Conservation (phyloP, 2,113 vertebrate species). For the Nycticebus coucang region DNA sequence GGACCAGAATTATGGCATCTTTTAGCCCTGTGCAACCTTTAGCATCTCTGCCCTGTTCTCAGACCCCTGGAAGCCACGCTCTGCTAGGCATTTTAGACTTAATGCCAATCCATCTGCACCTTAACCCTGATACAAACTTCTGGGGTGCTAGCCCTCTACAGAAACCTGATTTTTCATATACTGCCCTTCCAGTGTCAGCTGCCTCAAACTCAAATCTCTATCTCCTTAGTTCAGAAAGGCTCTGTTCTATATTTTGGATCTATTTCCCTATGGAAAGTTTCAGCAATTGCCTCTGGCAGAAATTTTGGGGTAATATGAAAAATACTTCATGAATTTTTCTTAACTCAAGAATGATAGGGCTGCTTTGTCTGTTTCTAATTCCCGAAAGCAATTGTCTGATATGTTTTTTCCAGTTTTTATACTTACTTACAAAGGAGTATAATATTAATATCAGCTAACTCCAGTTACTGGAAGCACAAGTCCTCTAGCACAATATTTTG, state of each 20-base stretch:
- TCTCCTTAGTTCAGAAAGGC: accelerated
- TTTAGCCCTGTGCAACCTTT: neutral
- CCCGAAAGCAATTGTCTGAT: neutral
- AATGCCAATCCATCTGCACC: neutral
- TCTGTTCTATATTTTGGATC: neutral
- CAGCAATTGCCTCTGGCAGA: neutral
- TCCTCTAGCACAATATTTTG: neutral
- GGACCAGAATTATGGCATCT: neutral
- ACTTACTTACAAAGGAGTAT: neutral
- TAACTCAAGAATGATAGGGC: neutral
- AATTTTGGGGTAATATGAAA: neutral
- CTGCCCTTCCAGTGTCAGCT: neutral
- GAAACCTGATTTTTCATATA: neutral
- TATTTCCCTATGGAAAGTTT: neutral
- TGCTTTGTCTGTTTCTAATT: neutral
- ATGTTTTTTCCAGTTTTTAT: neutral
- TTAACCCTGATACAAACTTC: neutral
- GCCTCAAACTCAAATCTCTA: neutral
- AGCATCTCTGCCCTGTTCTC: neutral
- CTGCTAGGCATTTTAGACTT: neutral
- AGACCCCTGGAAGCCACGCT: neutral
- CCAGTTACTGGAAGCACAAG: neutral
- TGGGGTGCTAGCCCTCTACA: accelerated
- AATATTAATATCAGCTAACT: neutral
- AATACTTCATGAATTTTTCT: neutral